Evolutionary conservation across 2,797 vertebrate species (phyloP), one percentile per base, ranked within the genome.

Genomic region (Ateles fusciceps): DNA sequence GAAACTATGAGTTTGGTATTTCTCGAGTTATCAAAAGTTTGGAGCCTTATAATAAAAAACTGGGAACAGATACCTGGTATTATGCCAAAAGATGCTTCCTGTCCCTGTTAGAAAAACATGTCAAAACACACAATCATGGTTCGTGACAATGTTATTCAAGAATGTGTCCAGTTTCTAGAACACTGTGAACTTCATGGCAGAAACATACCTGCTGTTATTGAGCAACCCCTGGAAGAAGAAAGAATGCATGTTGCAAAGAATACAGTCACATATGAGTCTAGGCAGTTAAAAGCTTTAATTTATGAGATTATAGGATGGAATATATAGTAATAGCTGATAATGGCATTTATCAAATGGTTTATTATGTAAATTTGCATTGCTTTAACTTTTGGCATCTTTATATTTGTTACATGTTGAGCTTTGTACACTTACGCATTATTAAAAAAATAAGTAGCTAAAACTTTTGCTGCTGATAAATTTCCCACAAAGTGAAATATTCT

Each of bases 21-120:
- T 99, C 99, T 50, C 99, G 99, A 26, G 99, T 99, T 94, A 99
- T 99, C 98, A 99, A 99, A 98, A 99, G 99, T 98, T 98, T 99
- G 98, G 99, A 99, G 98, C 99, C 99, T 0, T 99, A 99, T 96
- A 99, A 99, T 97, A 99, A 99, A 97, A 99, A 99, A 98, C 98
- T 99, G 93, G 99, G 99, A 89, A 99, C 99, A 0, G 99, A 99
- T 98, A 99, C 99, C 0, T 99, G 99, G 99, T 99, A 99, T 98
- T 99, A 99, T 0, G 99, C 99, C 83, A 99, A 99, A 97, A 99
- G 99, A 26, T 99, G 99, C 89, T 99, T 99, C 98, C 99, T 99
- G 30, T 99, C 99, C 50, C 98, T 99, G 98, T 98, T 99, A 98
- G 99, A 99, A 98, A 98, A 99, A 99, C 98, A 99, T 99, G 99